A percentile compares a stretch with the other conserved stretches of the same genome.
Evolutionary conservation across 2,888 invertebrate species (phyloP).

Genomic region (Mesochorus sp.): DNA sequence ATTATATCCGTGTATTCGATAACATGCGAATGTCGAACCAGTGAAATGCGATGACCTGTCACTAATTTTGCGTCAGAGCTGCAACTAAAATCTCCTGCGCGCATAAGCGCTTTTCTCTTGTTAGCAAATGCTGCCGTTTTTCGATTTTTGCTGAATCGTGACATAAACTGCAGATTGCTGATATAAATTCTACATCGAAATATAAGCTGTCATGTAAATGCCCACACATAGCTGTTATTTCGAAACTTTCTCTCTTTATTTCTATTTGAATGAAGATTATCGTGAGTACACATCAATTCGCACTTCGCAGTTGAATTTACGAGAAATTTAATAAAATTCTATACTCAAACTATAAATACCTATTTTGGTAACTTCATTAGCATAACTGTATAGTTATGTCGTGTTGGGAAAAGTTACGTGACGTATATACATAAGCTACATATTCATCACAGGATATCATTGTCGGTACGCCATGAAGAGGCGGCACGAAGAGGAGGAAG

Average conservation of each 20-base stretch:
- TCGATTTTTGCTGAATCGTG: background rate
- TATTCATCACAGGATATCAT: conserved; percentile 4
- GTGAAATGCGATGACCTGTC: conserved; percentile 60
- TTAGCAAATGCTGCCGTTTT: background rate
- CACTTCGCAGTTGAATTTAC: conserved; percentile 3
- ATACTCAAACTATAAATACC: too few relatives aligned
- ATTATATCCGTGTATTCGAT: conserved; percentile 8
- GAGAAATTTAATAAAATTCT: background rate
- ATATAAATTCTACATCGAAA: background rate
- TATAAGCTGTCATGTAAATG: background rate
- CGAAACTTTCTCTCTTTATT: background rate
- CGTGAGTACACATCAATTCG: background rate
- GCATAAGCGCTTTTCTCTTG: background rate
- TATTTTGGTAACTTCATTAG: too few relatives aligned
- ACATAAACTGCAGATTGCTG: background rate
- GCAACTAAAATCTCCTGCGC: background rate
- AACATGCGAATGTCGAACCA: conserved; percentile 23
- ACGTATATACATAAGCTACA: background rate
- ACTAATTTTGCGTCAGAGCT: conserved; percentile 52
- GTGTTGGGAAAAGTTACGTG: conserved; percentile 4
- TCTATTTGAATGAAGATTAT: background rate
- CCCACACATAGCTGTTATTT: background rate
- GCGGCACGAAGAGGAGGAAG: conserved; percentile 70
- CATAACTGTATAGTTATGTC: too few relatives aligned
- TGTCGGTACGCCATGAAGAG: conserved; percentile 6